Evolutionary conservation across 2,888 invertebrate genomes (phyloP).

Genomic region (Hoplodrina blanda): DNA sequence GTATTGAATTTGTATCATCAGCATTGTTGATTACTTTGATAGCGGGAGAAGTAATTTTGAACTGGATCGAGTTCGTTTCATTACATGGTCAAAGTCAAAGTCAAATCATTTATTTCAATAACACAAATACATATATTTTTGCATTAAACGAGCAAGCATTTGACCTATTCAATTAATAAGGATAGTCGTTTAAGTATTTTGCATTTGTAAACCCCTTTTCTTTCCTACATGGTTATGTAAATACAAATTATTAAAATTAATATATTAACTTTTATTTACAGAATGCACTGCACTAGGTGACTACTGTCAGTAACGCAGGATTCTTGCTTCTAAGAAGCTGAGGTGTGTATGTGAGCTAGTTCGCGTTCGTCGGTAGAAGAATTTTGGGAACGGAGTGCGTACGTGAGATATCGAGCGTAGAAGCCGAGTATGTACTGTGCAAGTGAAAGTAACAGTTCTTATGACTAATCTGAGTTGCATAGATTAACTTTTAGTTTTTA

Average conservation of each 20-base stretch:
- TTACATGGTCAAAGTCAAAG: no score
- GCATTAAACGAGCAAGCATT: no score
- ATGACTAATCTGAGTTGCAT: conserved; percentile 5
- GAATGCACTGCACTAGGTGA: conserved; percentile 27
- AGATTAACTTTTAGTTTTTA: conserved; percentile 6
- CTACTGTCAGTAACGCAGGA: neutral
- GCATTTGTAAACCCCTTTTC: no score
- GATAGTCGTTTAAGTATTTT: no score
- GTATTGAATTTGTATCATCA: conserved; percentile 37
- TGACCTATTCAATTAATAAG: no score
- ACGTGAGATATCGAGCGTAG: conserved; percentile 60
- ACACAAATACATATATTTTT: no score
- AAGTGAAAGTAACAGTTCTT: conserved; percentile 54
- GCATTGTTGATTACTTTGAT: conserved; percentile 19
- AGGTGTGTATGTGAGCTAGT: conserved; percentile 43
- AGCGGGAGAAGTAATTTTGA: neutral
- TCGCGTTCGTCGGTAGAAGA: conserved; percentile 36
- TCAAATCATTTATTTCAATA: no score
- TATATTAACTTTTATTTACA: neutral
- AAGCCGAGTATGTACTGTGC: neutral
- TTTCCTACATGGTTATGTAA: no score
- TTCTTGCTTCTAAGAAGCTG: conserved; percentile 6
- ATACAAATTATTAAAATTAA: no score
- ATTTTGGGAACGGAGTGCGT: conserved; percentile 39
- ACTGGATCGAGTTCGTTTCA: neutral